Conservation (phyloP, 2,113 vertebrate species). For the Choloepus hoffmanni region DNA sequence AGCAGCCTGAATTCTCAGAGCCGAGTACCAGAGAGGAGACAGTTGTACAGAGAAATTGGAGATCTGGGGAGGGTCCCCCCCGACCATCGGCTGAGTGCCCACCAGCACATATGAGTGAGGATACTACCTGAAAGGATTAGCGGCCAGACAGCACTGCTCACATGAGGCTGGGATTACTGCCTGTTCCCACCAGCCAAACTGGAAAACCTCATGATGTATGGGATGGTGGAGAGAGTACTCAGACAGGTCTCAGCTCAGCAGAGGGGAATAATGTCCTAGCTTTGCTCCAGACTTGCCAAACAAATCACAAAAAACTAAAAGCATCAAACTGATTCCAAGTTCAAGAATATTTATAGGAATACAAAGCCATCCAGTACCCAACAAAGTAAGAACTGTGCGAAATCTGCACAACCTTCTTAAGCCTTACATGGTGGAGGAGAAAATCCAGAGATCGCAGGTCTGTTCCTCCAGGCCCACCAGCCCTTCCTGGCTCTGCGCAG, state of each 20-base stretch:
- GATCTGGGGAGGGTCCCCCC: too few species aligned
- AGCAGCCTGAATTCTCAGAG: background rate
- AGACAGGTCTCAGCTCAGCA: background rate
- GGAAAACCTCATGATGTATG: background rate
- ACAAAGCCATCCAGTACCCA: background rate
- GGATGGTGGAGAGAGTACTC: background rate
- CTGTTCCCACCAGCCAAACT: background rate
- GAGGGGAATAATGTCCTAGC: background rate
- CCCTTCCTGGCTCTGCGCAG: background rate
- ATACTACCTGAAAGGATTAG: background rate
- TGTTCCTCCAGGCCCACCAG: background rate
- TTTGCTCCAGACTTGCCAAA: background rate
- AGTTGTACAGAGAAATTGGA: background rate
- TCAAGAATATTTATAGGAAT: background rate
- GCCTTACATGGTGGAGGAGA: background rate
- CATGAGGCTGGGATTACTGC: background rate
- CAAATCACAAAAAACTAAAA: background rate
- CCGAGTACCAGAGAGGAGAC: background rate
- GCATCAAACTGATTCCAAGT: slow-evolving; percentile 8
- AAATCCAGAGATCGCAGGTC: background rate
- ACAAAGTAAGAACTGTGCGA: background rate
- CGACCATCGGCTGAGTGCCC: background rate
- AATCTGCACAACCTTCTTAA: background rate
- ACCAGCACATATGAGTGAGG: background rate
- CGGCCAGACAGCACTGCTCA: background rate